Percentiles rank a stretch among this genome's conserved stretches.
phyloP scores from a whole-genome alignment of 1,140 invertebrate genomes.

The Leptopilina clavipes region DNA sequence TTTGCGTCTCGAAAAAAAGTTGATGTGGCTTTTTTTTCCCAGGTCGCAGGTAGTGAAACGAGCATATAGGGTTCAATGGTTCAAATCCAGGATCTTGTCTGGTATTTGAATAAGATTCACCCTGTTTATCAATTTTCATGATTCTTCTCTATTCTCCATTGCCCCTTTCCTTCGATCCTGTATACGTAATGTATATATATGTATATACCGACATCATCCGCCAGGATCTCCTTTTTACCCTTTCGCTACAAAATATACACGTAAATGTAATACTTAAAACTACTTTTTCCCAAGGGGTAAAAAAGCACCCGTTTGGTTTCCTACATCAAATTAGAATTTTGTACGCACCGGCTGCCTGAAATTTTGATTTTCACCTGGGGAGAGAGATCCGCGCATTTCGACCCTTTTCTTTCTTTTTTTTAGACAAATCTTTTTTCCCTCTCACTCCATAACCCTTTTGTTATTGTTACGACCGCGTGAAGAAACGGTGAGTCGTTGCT shows the following conservation, averaged over 20 bases:
- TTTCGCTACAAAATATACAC: conserved; percentile 23
- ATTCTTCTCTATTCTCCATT: conserved; percentile 49
- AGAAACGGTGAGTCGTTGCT: conserved; percentile 5
- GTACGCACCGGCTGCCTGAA: conserved; percentile 61
- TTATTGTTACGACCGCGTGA: conserved; percentile 17
- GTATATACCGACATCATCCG: neutral
- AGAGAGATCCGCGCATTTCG: neutral
- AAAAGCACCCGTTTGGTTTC: conserved; percentile 52
- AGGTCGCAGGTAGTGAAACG: conserved; percentile 48
- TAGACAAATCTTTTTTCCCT: no score
- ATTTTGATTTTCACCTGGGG: conserved; percentile 62
- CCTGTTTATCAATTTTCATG: conserved; percentile 69
- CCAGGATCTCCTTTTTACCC: neutral
- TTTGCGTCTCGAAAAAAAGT: neutral
- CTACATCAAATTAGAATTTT: conserved; percentile 67
- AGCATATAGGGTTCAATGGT: conserved; percentile 44
- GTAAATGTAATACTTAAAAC: conserved; percentile 46
- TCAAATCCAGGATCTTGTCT: conserved; percentile 65
- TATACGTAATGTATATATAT: neutral
- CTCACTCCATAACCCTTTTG: conserved; percentile 22
- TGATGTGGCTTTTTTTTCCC: conserved; percentile 55
- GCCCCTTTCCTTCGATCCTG: conserved; percentile 13
- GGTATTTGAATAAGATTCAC: conserved; percentile 71
- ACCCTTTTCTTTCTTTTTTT: conserved; percentile 33
- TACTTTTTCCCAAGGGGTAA: conserved; percentile 63